These are phyloP conservation scores for Dipodomys ordii DNA, from an alignment of 2,113 vertebrate species.

Conservation along the genomic window DNA sequence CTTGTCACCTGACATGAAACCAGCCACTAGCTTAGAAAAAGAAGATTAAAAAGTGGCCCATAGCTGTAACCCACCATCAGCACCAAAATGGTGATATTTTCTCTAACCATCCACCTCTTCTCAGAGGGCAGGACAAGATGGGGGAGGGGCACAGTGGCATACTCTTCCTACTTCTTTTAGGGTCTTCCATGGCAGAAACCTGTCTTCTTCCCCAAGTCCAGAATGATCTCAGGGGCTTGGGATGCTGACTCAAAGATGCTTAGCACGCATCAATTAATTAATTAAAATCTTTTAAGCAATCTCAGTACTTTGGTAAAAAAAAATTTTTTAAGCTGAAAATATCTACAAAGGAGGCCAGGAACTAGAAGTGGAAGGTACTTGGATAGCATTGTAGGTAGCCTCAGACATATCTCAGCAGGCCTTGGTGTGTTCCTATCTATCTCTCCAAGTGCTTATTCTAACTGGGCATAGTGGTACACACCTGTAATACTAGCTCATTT, in stretches of 20 bases:
- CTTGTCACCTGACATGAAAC: conserved; percentile 54
- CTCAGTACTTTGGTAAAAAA: background rate
- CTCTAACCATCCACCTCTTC: background rate
- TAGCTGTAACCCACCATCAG: background rate
- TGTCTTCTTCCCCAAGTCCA: background rate
- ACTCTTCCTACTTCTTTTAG: background rate
- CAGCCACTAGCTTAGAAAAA: conserved; percentile 41
- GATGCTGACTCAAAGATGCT: background rate
- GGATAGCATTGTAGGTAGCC: background rate
- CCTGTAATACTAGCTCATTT: background rate
- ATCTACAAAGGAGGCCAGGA: background rate
- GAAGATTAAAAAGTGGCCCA: background rate
- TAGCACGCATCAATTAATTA: background rate
- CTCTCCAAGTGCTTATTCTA: background rate
- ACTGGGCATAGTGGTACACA: background rate
- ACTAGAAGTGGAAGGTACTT: background rate
- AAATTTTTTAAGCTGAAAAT: background rate
- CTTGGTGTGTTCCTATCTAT: background rate
- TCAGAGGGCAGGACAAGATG: background rate
- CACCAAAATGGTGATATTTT: too few relatives aligned
- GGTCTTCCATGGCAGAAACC: conserved; percentile 2
- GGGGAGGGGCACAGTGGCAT: background rate
- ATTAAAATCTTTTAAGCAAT: background rate
- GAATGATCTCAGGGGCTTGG: background rate
- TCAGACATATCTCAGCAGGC: background rate